Conservation (phyloP, 1,140 invertebrate species). For the Drosophila kanapiae region DNA sequence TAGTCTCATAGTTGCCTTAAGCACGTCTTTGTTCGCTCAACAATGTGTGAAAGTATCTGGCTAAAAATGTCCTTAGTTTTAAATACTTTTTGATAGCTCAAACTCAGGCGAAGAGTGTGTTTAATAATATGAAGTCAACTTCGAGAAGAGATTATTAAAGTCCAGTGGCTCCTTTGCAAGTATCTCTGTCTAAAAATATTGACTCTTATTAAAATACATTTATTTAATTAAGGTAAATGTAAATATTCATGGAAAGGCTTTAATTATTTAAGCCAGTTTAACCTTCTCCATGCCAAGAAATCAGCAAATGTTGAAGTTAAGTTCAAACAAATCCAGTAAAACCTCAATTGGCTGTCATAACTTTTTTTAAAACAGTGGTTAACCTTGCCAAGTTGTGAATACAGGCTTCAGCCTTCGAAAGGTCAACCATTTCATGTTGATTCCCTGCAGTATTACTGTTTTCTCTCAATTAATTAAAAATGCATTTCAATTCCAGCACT, state of each 20-base stretch:
- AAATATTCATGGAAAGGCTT: background rate
- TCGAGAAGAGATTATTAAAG: background rate
- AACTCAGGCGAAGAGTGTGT: slow-evolving; percentile 2
- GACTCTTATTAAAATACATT: background rate
- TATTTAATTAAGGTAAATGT: background rate
- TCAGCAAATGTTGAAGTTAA: slow-evolving; percentile 6
- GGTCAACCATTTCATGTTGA: slow-evolving; percentile 32
- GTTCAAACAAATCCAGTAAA: slow-evolving; percentile 23
- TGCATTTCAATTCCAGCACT: slow-evolving; percentile 38
- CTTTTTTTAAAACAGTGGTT: slow-evolving; percentile 23
- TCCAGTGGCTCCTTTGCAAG: too few relatives aligned
- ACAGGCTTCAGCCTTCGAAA: slow-evolving; percentile 14
- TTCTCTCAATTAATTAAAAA: slow-evolving; percentile 49
- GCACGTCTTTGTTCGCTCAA: slow-evolving; percentile 20
- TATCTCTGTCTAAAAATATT: background rate
- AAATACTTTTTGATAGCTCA: slow-evolving; percentile 2
- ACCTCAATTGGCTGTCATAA: slow-evolving; percentile 23
- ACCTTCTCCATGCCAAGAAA: background rate
- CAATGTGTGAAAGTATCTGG: slow-evolving; percentile 2
- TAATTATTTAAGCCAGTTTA: slow-evolving; percentile 1
- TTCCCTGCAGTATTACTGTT: slow-evolving; percentile 28
- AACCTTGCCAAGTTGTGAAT: slow-evolving; percentile 20
- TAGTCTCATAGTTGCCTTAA: slow-evolving; percentile 3
- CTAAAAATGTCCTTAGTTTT: background rate
- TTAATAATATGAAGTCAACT: background rate